Percentiles rank a stretch among this genome's conserved stretches.
phyloP scores from a whole-genome alignment of 2,888 invertebrate species.

The Drosophila atroscutellata region DNA sequence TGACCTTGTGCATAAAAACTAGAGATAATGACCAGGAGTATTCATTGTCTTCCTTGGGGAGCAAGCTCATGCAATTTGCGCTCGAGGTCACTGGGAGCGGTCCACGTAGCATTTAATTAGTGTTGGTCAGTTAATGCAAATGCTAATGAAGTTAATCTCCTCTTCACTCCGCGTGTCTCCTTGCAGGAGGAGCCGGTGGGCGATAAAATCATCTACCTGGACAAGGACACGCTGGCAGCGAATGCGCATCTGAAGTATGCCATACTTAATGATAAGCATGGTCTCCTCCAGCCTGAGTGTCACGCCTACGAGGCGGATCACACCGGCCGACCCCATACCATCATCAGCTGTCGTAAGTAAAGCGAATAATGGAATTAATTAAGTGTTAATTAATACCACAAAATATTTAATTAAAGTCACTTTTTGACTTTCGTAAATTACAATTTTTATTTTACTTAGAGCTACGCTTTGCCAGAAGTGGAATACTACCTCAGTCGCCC shows the following conservation, averaged over 20 bases:
- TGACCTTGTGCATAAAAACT: slow-evolving; percentile 64
- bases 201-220: slow-evolving; percentile 82
- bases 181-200: slow-evolving; percentile 81
- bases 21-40: slow-evolving; percentile 52
- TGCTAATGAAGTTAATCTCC: slow-evolving; percentile 60
- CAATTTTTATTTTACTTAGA: slow-evolving; percentile 59
- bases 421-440: background rate
- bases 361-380: background rate
- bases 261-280: slow-evolving; percentile 80
- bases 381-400: background rate
- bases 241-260: slow-evolving; percentile 81
- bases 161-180: background rate
- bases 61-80: slow-evolving; percentile 46
- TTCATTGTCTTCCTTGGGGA: slow-evolving; percentile 54
- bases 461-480: slow-evolving; percentile 81
- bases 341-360: slow-evolving; percentile 84
- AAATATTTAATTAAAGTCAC: background rate
- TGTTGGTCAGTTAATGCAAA: slow-evolving; percentile 69
- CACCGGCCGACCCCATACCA: slow-evolving; percentile 81
- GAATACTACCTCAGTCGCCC: slow-evolving; percentile 82
- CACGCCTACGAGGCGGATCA: slow-evolving; percentile 84
- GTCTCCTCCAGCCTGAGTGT: slow-evolving; percentile 79
- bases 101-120: slow-evolving; percentile 63
- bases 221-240: slow-evolving; percentile 82
- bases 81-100: slow-evolving; percentile 55